Conservation (phyloP, 2,797 vertebrate genomes). For the Brachyalestes nurse region DNA sequence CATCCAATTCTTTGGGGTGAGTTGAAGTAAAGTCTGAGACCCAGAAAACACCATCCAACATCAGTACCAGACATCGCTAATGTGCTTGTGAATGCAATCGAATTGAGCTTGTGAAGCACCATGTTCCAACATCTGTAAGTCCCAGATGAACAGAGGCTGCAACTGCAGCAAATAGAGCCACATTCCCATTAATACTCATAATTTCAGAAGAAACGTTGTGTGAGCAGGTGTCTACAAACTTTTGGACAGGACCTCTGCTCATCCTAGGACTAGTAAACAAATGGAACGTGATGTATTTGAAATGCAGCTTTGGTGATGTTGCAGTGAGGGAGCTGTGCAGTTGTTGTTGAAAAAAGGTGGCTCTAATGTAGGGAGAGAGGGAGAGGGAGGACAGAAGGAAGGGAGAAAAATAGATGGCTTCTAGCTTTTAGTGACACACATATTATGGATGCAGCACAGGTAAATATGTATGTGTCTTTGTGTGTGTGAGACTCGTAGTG, state of each 20-base stretch:
- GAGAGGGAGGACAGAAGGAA: constrained; percentile 8
- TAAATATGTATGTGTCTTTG: too few species aligned
- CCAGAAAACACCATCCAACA: background rate
- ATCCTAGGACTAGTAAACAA: background rate
- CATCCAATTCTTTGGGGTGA: background rate
- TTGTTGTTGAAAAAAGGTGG: background rate
- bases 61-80: too few species aligned
- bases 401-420: background rate
- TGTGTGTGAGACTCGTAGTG: too few species aligned
- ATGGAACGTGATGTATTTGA: background rate
- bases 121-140: too few species aligned
- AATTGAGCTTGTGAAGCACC: too few species aligned
- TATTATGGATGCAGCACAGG: background rate
- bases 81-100: too few species aligned
- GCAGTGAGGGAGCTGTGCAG: background rate
- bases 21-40: background rate
- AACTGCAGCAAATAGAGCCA: too few species aligned
- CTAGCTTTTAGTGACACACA: background rate
- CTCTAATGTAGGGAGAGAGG: background rate
- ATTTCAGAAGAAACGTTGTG: background rate
- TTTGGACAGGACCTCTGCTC: background rate
- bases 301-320: background rate
- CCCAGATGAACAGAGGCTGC: too few species aligned
- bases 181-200: background rate
- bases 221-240: too few species aligned